A percentile compares a stretch with the other conserved stretches of the same genome.
phyloP scores from a whole-genome alignment of 2,113 vertebrate genomes.

The Penelope pileata region DNA sequence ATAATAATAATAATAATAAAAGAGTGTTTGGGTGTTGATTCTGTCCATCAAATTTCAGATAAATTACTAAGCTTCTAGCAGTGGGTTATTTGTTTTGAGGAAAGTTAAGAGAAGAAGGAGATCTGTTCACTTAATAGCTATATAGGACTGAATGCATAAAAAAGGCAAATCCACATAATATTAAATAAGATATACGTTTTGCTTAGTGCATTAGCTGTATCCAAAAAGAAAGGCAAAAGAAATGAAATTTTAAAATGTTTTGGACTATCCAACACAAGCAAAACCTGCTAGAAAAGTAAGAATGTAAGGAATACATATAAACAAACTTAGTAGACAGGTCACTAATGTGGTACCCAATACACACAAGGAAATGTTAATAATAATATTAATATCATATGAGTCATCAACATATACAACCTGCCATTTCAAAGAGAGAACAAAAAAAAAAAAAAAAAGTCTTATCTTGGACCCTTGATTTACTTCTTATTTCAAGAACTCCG shows the following conservation, averaged over 20 bases:
- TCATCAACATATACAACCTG: neutral
- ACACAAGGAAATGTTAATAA: neutral
- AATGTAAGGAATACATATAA: neutral
- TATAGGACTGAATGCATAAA: no score
- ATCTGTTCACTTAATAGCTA: neutral
- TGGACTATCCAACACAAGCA: neutral
- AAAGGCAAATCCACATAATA: neutral
- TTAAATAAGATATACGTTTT: neutral
- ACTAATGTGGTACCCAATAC: neutral
- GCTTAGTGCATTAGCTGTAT: neutral
- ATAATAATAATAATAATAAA: no score
- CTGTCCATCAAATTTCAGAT: constrained; percentile 3
- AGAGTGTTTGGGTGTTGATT: neutral
- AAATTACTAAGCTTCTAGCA: neutral
- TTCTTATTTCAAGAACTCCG: neutral
- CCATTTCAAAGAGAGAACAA: neutral
- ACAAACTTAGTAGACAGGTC: neutral
- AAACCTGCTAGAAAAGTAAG: neutral
- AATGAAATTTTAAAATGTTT: neutral
- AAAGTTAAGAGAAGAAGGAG: neutral
- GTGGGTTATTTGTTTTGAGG: neutral
- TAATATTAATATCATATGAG: neutral
- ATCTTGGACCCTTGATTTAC: neutral
- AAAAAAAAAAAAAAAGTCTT: neutral
- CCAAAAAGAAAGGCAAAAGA: neutral